These are phyloP conservation scores for Pantelozetes paolii DNA, from an alignment of 2,888 invertebrate genomes.

Conservation along the genomic window DNA sequence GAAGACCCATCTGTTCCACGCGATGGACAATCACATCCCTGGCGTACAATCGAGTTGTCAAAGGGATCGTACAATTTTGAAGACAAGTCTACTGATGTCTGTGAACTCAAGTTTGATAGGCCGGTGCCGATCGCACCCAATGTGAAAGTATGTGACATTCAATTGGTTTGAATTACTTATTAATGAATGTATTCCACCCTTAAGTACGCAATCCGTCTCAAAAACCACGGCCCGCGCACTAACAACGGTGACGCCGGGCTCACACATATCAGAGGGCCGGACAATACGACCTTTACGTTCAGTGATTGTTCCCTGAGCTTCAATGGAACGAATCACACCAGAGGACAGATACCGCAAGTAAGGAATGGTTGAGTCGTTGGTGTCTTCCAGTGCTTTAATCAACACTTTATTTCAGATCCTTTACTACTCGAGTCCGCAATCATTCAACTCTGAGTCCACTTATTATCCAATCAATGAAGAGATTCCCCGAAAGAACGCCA, in stretches of 20 bases:
- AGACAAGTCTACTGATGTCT: slow-evolving; percentile 71
- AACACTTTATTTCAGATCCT: slow-evolving; percentile 19
- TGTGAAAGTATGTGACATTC: slow-evolving; percentile 32
- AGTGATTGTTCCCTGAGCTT: slow-evolving; percentile 86
- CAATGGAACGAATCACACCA: slow-evolving; percentile 89
- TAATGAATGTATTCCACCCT: slow-evolving; percentile 1
- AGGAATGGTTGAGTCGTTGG: background rate
- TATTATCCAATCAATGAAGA: slow-evolving; percentile 14
- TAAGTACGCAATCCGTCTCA: slow-evolving; percentile 79
- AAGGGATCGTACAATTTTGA: slow-evolving; percentile 78
- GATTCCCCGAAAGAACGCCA: slow-evolving; percentile 22
- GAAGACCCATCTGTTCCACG: slow-evolving; percentile 10
- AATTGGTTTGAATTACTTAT: slow-evolving; percentile 15
- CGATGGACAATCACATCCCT: slow-evolving; percentile 55
- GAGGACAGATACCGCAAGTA: slow-evolving; percentile 84
- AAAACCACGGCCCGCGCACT: slow-evolving; percentile 85
- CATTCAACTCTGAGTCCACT: background rate
- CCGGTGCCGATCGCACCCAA: slow-evolving; percentile 75
- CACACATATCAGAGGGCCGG: slow-evolving; percentile 76
- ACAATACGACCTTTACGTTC: slow-evolving; percentile 84
- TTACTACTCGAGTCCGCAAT: slow-evolving; percentile 34
- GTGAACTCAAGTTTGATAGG: slow-evolving; percentile 83
- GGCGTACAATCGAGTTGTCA: slow-evolving; percentile 79
- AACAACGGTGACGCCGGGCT: slow-evolving; percentile 91
- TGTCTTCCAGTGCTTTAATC: background rate